phyloP scores from a whole-genome alignment of 1,140 invertebrate species.

The Drosophila truncata region DNA sequence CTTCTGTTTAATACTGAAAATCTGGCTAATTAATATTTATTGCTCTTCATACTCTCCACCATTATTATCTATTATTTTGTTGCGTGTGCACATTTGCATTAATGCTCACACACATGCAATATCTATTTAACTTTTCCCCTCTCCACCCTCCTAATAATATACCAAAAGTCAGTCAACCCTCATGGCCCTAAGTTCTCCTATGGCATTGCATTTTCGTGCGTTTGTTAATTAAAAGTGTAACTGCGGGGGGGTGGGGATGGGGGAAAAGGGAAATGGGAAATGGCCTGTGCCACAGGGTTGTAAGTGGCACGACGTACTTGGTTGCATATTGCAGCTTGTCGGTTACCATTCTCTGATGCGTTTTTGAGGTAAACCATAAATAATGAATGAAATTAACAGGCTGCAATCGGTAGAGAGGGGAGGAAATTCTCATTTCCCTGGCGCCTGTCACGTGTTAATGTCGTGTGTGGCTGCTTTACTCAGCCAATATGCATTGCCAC shows the following conservation, averaged over 20 bases:
- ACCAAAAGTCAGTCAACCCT: not conserved
- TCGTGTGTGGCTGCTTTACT: slow-evolving; percentile 14
- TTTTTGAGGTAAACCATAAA: slow-evolving; percentile 83
- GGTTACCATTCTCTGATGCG: slow-evolving; percentile 58
- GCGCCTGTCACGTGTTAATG: slow-evolving; percentile 47
- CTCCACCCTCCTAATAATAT: slow-evolving; percentile 3
- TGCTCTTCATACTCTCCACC: not conserved
- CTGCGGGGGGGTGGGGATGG: too few relatives aligned
- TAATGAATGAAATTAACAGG: slow-evolving; percentile 84
- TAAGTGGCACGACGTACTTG: slow-evolving; percentile 1
- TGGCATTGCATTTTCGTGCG: slow-evolving; percentile 79
- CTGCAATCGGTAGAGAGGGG: not conserved
- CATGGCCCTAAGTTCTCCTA: slow-evolving; percentile 45
- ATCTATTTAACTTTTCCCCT: slow-evolving; percentile 39
- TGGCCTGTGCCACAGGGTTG: slow-evolving; percentile 2
- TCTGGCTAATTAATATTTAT: slow-evolving; percentile 14
- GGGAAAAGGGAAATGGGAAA: too few relatives aligned
- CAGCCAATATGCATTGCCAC: slow-evolving; percentile 11
- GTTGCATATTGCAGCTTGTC: slow-evolving; percentile 14
- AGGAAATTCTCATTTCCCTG: slow-evolving; percentile 30
- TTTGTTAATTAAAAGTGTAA: slow-evolving; percentile 81
- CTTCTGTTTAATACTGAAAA: slow-evolving; percentile 16
- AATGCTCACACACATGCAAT: slow-evolving; percentile 19
- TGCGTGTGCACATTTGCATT: slow-evolving; percentile 28
- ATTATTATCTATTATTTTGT: slow-evolving; percentile 2